Evolutionary conservation across 2,113 vertebrate species (phyloP).

Genomic region (Dermatemys mawii): DNA sequence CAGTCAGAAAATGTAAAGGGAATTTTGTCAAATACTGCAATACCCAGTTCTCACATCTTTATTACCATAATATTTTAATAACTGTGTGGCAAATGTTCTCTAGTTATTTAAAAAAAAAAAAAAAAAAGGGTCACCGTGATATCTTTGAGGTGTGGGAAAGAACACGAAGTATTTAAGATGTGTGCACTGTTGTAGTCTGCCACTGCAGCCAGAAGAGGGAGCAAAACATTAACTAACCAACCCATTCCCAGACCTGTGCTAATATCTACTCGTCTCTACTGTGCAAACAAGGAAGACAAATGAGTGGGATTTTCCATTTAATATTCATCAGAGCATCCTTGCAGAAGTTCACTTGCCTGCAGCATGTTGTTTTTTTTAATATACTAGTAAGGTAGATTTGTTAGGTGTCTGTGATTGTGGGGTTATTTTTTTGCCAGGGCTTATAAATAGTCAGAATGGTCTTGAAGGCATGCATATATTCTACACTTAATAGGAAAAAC

Average conservation of each 20-base stretch:
- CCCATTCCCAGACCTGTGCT: background rate
- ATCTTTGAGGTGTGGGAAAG: rapidly evolving
- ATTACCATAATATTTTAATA: background rate
- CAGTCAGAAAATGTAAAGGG: background rate
- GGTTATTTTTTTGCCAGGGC: background rate
- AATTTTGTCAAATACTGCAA: background rate
- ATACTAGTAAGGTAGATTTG: background rate
- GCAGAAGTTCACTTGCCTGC: background rate
- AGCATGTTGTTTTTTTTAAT: background rate
- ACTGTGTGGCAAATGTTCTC: background rate
- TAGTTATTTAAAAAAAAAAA: rapidly evolving
- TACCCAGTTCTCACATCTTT: background rate
- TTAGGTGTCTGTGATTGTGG: background rate
- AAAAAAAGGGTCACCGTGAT: rapidly evolving
- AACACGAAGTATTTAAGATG: rapidly evolving
- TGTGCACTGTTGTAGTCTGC: background rate
- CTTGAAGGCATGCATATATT: background rate
- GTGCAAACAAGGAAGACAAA: background rate
- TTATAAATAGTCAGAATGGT: background rate
- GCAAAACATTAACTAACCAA: background rate
- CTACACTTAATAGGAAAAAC: background rate
- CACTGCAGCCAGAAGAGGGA: slow-evolving; percentile 64
- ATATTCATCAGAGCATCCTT: background rate
- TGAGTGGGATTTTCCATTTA: background rate
- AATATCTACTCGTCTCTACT: background rate